Conservation (phyloP, 2,113 vertebrate species). For the Orientallactaga bullata region DNA sequence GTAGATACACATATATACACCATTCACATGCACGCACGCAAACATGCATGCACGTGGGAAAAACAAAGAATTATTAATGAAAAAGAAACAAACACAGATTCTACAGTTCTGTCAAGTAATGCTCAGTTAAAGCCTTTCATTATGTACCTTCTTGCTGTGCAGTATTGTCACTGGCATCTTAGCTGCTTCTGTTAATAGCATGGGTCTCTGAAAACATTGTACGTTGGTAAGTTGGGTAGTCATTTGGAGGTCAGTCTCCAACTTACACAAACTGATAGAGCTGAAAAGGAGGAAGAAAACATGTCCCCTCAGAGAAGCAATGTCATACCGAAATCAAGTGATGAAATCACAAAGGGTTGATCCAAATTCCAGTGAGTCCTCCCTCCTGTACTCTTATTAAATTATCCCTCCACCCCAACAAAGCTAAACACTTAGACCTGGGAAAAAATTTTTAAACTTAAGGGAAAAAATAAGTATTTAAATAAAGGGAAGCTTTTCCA, state of each 20-base stretch:
- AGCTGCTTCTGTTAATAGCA: background rate
- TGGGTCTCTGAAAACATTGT: background rate
- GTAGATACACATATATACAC: no score
- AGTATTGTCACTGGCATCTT: background rate
- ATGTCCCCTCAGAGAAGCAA: background rate
- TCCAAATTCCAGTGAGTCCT: background rate
- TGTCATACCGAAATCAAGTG: background rate
- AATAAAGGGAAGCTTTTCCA: slow-evolving; percentile 23
- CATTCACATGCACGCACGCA: no score
- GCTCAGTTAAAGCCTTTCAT: background rate
- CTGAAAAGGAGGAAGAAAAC: background rate
- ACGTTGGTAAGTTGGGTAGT: background rate
- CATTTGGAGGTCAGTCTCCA: background rate
- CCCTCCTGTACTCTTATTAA: slow-evolving; percentile 27
- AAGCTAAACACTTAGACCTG: slow-evolving; percentile 43
- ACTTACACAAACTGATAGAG: background rate
- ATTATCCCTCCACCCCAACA: background rate
- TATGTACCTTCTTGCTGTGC: background rate
- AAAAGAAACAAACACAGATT: background rate
- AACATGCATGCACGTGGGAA: no score
- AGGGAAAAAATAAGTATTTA: slow-evolving; percentile 40
- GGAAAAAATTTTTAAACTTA: slow-evolving; percentile 67
- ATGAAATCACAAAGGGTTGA: background rate
- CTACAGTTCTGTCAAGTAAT: slow-evolving; percentile 3
- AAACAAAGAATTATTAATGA: background rate